phyloP scores from a whole-genome alignment of 2,113 vertebrate species.

The Pimephales promelas region DNA sequence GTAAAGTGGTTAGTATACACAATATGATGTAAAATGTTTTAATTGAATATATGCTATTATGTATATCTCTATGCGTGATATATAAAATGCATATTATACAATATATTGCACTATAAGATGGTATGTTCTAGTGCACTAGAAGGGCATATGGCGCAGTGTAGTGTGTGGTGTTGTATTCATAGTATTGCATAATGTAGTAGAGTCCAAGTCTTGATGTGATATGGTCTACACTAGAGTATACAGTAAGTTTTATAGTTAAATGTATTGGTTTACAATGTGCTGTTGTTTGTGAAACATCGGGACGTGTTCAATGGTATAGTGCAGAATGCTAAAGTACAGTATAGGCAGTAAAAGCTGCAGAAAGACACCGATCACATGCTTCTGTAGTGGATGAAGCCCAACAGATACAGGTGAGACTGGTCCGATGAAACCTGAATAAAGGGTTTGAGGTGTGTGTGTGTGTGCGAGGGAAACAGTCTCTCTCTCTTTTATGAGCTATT shows the following conservation, averaged over 20 bases:
- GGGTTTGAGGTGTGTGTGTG: slow-evolving; percentile 2
- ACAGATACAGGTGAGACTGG: slow-evolving; percentile 18
- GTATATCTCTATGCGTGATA: neutral
- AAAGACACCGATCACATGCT: neutral
- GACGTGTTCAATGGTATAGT: too few relatives aligned
- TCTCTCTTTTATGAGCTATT: slow-evolving; percentile 74
- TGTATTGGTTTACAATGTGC: neutral
- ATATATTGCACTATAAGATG: neutral
- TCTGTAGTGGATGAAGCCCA: neutral
- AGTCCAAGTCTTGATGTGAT: neutral
- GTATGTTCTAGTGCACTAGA: neutral
- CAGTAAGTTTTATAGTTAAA: neutral
- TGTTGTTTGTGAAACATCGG: too few relatives aligned
- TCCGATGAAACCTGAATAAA: slow-evolving; percentile 20
- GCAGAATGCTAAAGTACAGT: neutral
- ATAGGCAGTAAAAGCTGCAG: neutral
- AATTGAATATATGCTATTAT: neutral
- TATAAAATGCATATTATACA: neutral
- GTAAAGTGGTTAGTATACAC: neutral
- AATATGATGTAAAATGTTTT: neutral
- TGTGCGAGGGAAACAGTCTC: neutral
- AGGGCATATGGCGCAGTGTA: neutral
- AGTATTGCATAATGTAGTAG: too few relatives aligned
- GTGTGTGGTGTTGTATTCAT: neutral
- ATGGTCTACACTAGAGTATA: neutral